Base-by-base conservation (phyloP, 2,113 vertebrate species). In the Mesitornis unicolor region DNA sequence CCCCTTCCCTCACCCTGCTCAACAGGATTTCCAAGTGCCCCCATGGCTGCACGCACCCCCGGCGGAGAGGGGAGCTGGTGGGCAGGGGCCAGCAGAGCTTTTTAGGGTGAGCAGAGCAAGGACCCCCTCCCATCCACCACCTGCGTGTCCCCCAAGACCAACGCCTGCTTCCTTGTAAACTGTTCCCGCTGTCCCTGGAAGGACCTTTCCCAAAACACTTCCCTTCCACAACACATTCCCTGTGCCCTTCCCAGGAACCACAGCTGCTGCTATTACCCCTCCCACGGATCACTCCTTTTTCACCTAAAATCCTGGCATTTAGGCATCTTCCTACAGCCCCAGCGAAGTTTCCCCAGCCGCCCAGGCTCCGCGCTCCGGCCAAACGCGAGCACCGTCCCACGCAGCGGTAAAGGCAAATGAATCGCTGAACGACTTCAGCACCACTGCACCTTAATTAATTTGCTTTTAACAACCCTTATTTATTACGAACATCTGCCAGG, bases 141-240 rank as follows among this genome's bases (percentile, higher is more conserved):
- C 2, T 1, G 10, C 1, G 4, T 2, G 6, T 3, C 1, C 42
- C 26, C 36, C 74, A 31, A 16, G 14, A 17, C n/a, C 9, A 14
- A 8, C 10, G 33, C 59, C 31, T 38, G 64, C 35, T 47, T 69
- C 48, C 63, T 7, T 3, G 4, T 26, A 28, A 64, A 71, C 7
- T 7, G 3, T 22, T 59, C 60, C 64, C 33, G 3, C 59, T 31
- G 15, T 19, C 18, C 68, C 56, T 8, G 10, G 0, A 45, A 28
- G 54, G 47, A 21, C 51, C 74, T 56, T 67, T 28, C 51, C 74
- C 4, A 21, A 86, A 86, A 47, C 3, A 2, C 22, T 42, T 63
- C 45, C 24, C 29, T 38, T 10, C 11, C 31, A 24, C 60, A 35
- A 9, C 0, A 2, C 64, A 1, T 45, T 63, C 40, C 15, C 33